Conservation (phyloP, 1,140 invertebrate genomes). For the Heterodera carotae region DNA sequence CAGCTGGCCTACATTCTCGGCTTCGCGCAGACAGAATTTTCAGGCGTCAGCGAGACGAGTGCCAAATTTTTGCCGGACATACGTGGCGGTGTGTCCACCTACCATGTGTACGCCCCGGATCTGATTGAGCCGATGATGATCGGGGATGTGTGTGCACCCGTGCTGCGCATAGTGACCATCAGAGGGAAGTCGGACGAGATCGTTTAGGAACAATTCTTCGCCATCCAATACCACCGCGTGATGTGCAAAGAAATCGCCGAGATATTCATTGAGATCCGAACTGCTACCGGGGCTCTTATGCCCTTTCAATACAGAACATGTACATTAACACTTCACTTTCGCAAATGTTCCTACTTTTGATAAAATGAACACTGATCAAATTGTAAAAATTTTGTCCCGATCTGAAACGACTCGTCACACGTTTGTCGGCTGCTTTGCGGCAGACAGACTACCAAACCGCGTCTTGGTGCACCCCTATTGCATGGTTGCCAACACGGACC, state of each 20-base stretch:
- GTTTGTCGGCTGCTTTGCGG: neutral
- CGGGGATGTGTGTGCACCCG: constrained; percentile 21
- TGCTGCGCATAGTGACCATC: constrained; percentile 35
- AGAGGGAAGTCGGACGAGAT: neutral
- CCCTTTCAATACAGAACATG: constrained; percentile 24
- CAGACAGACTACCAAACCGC: neutral
- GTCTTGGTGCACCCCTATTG: neutral
- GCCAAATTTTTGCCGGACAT: constrained; percentile 1
- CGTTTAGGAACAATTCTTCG: constrained; percentile 10
- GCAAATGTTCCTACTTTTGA: constrained; percentile 15
- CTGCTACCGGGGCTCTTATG: neutral
- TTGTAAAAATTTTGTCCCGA: neutral
- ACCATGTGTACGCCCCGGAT: constrained; percentile 38
- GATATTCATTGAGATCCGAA: constrained; percentile 26
- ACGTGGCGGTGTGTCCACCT: neutral
- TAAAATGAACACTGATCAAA: neutral
- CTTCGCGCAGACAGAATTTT: neutral
- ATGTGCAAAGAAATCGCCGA: constrained; percentile 27
- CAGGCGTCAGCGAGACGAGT: neutral
- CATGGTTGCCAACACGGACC: neutral
- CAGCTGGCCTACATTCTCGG: neutral
- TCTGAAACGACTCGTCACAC: neutral
- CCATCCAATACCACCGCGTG: constrained; percentile 24
- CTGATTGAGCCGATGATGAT: constrained; percentile 35
- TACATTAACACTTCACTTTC: constrained; percentile 27